Evolutionary conservation across 1,140 invertebrate species (phyloP).

Genomic region (Drosophila ercepeae): DNA sequence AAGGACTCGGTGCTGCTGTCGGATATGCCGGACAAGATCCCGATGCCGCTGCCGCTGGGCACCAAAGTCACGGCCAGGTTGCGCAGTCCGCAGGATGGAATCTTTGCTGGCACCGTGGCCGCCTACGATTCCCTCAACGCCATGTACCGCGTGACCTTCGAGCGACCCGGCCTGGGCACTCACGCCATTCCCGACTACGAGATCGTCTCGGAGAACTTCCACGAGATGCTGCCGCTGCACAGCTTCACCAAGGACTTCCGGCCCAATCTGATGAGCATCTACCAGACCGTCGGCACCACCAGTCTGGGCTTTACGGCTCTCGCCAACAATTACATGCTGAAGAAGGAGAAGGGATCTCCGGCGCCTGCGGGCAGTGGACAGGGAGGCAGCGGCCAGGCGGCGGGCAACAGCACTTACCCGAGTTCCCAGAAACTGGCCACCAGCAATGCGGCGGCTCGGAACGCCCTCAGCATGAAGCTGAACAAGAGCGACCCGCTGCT

Average conservation of each 20-base stretch:
- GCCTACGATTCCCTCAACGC: slow-evolving; percentile 98
- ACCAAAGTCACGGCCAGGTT: slow-evolving; percentile 97
- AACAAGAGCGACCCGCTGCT: slow-evolving; percentile 85
- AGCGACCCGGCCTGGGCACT: slow-evolving; percentile 95
- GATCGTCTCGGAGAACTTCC: slow-evolving; percentile 96
- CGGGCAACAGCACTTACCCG: background rate
- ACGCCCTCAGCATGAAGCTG: slow-evolving; percentile 71
- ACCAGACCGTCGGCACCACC: slow-evolving; percentile 74
- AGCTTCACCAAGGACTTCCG: slow-evolving; percentile 93
- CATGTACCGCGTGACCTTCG: slow-evolving; percentile 99
- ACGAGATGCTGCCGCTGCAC: slow-evolving; percentile 94
- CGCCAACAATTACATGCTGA: slow-evolving; percentile 40
- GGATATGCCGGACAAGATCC: slow-evolving; percentile 98
- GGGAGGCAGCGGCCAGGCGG: background rate
- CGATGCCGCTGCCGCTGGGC: slow-evolving; percentile 97
- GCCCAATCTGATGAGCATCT: slow-evolving; percentile 86
- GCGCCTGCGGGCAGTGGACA: slow-evolving; percentile 13
- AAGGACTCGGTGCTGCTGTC: slow-evolving; percentile 88
- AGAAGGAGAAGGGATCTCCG: slow-evolving; percentile 73
- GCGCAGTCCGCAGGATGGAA: slow-evolving; percentile 96
- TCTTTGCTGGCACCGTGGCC: slow-evolving; percentile 98
- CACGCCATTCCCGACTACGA: slow-evolving; percentile 98
- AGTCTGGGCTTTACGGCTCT: slow-evolving; percentile 64
- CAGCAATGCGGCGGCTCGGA: slow-evolving; percentile 62
- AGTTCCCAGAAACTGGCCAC: slow-evolving; percentile 53